Base-by-base conservation (phyloP, 2,113 vertebrate species). In the Manacus vitellinus region DNA sequence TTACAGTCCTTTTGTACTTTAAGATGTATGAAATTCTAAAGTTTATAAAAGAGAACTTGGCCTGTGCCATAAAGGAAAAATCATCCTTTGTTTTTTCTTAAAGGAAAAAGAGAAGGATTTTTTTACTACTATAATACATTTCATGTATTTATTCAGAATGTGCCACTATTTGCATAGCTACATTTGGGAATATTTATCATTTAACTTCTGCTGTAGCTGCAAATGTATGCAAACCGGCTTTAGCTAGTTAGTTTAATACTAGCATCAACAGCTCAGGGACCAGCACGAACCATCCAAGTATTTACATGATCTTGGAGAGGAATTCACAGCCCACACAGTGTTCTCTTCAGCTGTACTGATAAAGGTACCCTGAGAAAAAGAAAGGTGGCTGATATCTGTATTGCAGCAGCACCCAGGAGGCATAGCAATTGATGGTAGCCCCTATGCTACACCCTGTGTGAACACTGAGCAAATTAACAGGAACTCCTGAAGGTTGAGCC, bases 151-250 rank as follows among this genome's bases (percentile, higher is more conserved):
- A 67, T 81, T 81, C 59, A 58, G 23, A 55, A 82, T 49, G 59
- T 85, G 30, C 56, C 12, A 25, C 54, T 63, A 39, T 54, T 89
- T 93, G 55, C 78, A 62, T 58, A 49, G 56, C 59, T 68, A 35
- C 49, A 8, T 87, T 91, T 89, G 74, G 83, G 80, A 75, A 68
- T 78, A 86, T 84, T 92, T 95, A 59, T 84, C 75, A 63, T 84
- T 67, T 7, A 2, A 14, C 44, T 91, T 51, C 56, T 89, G 39
- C 80, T 89, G 35, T 28, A 71, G 61, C 73, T 78, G 70, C 73
- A 94, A 91, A 92, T 49, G 25, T 43, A 49, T 37, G 86, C 52
- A 95, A 84, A 81, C 12, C 1, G 0, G 24, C 68, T 94, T 78
- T 72, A 94, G 67, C 39, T 18, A 63, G 27, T 43, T 31, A 61